Evolutionary conservation across 2,888 invertebrate genomes (phyloP), one percentile per base, ranked within the genome.

Genomic region (Coecobrya sp.): DNA sequence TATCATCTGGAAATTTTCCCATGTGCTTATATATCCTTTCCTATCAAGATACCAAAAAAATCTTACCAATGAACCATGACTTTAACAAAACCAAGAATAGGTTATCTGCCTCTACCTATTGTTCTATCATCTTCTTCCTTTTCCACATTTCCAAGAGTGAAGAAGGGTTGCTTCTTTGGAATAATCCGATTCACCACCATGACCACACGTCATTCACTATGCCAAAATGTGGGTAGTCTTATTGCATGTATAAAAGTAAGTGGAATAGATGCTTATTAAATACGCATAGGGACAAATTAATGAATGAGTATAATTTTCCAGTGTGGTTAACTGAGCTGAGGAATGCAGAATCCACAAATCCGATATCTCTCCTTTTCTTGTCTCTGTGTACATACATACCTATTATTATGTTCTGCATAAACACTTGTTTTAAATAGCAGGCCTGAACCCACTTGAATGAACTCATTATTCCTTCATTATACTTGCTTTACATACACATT

Each of bases 131-230:
- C 25, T 27, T 65, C 65, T 27, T 65, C 27, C 25, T 16, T 27
- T 3, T 65, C 13, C 1, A 65, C 16, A 65, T 65, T 3, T 65
- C 13, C 65, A 25, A 27, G 65, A 13, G 13, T 4, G 27, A 25
- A 27, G 65, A 13, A 27, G 2, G 27, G 27, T 25, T 25, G 27
- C 65, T 5, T 27, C 36, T 42, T 36, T 70, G n/a, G 8, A 52
- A 5, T 8, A 68, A 70, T 42, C 36, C 70, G n/a, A 19, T 70
- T n/a, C 42, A 70, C 36, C 36, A 36, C 36, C 42, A 70, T 70
- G 36, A 42, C 36, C 36, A 70, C 36, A 68, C 27, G 68, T 3
- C 10, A 70, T 42, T 8, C 70, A 70, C n/a, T 65, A 65, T 65
- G 27, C 25, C 11, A 65, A 65, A n/a, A 13, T 22, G 11, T 65